Base-by-base conservation (phyloP, 2,888 invertebrate genomes). In the Dysmachus trigonus region DNA sequence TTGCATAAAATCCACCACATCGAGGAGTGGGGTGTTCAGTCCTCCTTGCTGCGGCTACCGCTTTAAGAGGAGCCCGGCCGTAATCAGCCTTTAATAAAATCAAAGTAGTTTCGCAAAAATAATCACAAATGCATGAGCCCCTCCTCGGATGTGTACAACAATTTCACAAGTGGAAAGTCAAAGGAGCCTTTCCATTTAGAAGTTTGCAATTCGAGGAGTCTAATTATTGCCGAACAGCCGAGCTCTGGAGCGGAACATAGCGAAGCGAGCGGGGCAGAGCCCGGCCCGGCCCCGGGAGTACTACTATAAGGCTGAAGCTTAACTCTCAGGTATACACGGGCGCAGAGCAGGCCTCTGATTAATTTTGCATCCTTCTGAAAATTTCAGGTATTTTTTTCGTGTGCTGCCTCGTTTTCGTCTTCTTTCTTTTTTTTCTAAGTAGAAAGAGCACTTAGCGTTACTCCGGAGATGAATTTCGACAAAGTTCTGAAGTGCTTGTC, bases 401-500 rank as follows among this genome's bases (percentile, higher is more conserved):
- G 51, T 77, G 51, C 77, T 15, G 53, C 33, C 47, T 41, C 33
- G 76, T 77, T 77, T 85, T 53, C 71, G 38, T 81, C 33, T 47
- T 72, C 33, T 18, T 47, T 72, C 22, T 79, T 83, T 18, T 71
- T 77, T 33, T 84, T 83, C 77, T 86, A 41, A 41, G 73, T 71
- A 77, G 62, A 62, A 84, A 41, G 77, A 71, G 71, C 53, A 72
- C 62, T 41, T 84, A 84, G 76, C 62, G 51, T 71, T 77, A 77
- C 79, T 62, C 77, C 31, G 77, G 77, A 82, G 82, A 82, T 82
- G 82, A 71, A 82, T 62, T 82, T 82, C 71, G 82, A 62, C 82
- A 82, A 82, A 82, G 82, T 82, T 82, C 47, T 62, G 62, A 71
- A 74, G 77, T 83, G 85, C 72, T 86, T 86, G 81, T 53, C 81